A percentile compares a stretch with the other conserved stretches of the same genome.
Conservation (phyloP, 2,113 vertebrate genomes). For the Phaethon lepturus region DNA sequence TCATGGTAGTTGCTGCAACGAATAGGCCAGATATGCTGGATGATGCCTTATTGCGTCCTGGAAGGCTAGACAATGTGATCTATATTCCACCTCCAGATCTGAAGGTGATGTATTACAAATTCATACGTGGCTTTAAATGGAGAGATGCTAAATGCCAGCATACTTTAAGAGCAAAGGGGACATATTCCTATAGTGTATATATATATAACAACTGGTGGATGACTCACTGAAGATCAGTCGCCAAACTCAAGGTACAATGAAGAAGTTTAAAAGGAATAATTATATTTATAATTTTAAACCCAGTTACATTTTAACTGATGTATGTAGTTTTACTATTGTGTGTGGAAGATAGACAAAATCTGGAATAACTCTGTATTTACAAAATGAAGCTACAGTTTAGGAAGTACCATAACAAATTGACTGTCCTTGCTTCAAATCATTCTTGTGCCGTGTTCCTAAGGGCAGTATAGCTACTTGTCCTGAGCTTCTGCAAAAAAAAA, state of each 20-base stretch:
- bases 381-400: neutral
- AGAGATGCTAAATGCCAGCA: neutral
- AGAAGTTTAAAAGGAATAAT: neutral
- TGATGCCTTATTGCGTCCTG: slow-evolving; percentile 91
- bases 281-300: neutral
- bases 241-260: neutral
- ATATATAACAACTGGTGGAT: neutral
- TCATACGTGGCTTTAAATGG: neutral
- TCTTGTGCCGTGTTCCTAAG: neutral
- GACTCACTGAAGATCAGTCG: neutral
- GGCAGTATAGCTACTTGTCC: neutral
- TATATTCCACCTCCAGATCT: slow-evolving; percentile 91
- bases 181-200: neutral
- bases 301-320: neutral
- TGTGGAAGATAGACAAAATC: neutral
- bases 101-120: slow-evolving; percentile 74
- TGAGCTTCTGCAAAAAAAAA: neutral
- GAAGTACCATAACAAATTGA: neutral
- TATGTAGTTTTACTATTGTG: neutral
- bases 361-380: neutral
- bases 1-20: slow-evolving; percentile 92
- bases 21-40: slow-evolving; percentile 92
- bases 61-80: slow-evolving; percentile 91
- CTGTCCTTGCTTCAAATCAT: neutral
- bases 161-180: neutral